phyloP scores from a whole-genome alignment of 2,797 vertebrate species.

The Artibeus jamaicensis region DNA sequence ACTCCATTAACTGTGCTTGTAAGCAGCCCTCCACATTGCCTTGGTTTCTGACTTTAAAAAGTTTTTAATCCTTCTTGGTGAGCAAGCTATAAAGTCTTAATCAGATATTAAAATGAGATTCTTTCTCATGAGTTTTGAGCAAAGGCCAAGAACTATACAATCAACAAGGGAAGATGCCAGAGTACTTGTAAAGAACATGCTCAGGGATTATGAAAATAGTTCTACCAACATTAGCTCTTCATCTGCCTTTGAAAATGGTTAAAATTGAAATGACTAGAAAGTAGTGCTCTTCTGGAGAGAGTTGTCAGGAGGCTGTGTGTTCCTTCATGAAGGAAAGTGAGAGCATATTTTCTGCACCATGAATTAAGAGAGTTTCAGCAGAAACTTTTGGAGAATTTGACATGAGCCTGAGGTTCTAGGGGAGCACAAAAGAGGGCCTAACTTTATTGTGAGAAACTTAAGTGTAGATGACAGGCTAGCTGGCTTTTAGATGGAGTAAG shows the following conservation, averaged over 20 bases:
- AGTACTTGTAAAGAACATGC: not conserved
- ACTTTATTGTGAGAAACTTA: not conserved
- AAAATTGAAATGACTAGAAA: not conserved
- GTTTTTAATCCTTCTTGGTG: not conserved
- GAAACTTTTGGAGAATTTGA: not conserved
- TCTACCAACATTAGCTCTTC: not conserved
- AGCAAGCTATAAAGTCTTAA: not conserved
- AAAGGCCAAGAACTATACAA: not conserved
- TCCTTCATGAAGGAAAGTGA: not conserved
- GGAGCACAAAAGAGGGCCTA: not conserved
- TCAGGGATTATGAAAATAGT: not conserved
- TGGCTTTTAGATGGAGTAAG: not conserved
- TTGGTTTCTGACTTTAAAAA: not conserved
- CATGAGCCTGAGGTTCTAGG: not conserved
- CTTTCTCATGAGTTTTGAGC: not conserved
- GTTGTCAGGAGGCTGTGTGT: not conserved
- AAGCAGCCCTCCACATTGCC: not conserved
- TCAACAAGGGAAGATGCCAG: not conserved
- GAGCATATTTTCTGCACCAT: not conserved
- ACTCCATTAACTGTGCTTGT: not conserved
- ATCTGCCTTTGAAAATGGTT: not conserved
- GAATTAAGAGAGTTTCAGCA: not conserved
- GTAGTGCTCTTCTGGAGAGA: not conserved
- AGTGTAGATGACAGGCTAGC: not conserved
- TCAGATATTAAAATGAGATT: not conserved